Conservation (phyloP, 1,140 invertebrate genomes). For the Campoletis sonorensis region DNA sequence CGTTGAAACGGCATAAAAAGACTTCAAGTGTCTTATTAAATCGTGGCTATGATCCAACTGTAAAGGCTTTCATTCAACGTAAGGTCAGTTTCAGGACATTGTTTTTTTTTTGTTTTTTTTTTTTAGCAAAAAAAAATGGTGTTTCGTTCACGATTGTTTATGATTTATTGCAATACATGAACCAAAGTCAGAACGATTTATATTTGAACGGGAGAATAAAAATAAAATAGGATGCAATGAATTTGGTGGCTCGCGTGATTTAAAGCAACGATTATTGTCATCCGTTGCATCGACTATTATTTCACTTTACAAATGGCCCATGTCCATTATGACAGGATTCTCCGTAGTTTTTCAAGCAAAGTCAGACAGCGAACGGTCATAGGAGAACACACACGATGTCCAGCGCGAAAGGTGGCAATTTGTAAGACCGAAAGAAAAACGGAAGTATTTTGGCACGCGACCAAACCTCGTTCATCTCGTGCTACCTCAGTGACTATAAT, state of each 20-base stretch:
- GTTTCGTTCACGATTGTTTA: slow-evolving; percentile 4
- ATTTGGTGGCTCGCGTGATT: slow-evolving; percentile 5
- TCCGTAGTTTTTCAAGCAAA: slow-evolving; percentile 12
- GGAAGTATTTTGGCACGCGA: slow-evolving; percentile 30
- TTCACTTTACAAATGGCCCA: neutral
- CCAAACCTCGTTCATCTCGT: slow-evolving; percentile 33
- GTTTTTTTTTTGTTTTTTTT: neutral
- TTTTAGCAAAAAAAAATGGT: no score
- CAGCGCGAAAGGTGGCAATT: slow-evolving; percentile 38
- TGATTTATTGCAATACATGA: slow-evolving; percentile 2
- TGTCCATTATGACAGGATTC: slow-evolving; percentile 13
- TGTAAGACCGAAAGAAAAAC: slow-evolving; percentile 40
- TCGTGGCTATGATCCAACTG: slow-evolving; percentile 45
- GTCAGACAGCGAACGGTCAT: neutral
- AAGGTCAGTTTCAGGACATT: neutral
- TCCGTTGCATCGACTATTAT: slow-evolving; percentile 44
- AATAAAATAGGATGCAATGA: neutral
- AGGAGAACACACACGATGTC: neutral
- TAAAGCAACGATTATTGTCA: slow-evolving; percentile 43
- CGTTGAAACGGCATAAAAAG: neutral
- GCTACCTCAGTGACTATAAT: neutral
- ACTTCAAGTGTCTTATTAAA: slow-evolving; percentile 28
- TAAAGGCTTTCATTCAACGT: neutral
- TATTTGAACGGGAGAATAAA: neutral
- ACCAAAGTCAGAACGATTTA: neutral